Evolutionary conservation across 1,140 invertebrate genomes (phyloP), one percentile per base, ranked within the genome.

Genomic region (Ceratina japonica): DNA sequence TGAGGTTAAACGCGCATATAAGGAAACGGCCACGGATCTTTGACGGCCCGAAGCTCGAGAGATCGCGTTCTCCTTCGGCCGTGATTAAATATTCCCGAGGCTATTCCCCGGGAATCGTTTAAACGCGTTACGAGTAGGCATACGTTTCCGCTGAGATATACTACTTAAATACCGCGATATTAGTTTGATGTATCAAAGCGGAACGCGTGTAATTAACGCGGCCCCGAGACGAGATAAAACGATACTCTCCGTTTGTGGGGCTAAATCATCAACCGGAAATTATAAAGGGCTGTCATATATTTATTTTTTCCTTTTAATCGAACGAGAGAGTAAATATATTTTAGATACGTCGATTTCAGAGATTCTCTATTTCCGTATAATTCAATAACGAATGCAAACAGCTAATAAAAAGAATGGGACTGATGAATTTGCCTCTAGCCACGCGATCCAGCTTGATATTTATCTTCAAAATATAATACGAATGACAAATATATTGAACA

Each of bases 121-220:
- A 24, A 71, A 71, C n/a, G 15, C 5, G n/a, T 54, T n/a, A 27
- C 65, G 22, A 13, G 49, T 18, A 54, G n/a, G 1, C n/a, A 18
- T 13, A 16, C 5, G 18, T 69, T 27, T 10, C 5, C 51, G 18
- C 18, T 5, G 56, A 22, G 13, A 12, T 0, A 37, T 31, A 62
- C 37, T 44, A 44, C 37, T 31, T 31, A 27, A 63, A 49, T 22
- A 15, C 10, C 37, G 31, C 12, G 65, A 13, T 5, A 27, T 20
- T 18, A 68, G 51, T 68, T 68, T 27, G 16, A 27, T 0, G 31
- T 10, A 3, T 31, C 10, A 49, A 61, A 49, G 5, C 24, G 69
- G 31, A 44, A 58, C 18, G 15, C 37, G 37, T 44, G 69, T 56
- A 70, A 70, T 70, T 70, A 70, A 70, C 27, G 52, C 10, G 52